Conservation (phyloP, 2,888 invertebrate genomes). For the Ophioninae sp. region DNA sequence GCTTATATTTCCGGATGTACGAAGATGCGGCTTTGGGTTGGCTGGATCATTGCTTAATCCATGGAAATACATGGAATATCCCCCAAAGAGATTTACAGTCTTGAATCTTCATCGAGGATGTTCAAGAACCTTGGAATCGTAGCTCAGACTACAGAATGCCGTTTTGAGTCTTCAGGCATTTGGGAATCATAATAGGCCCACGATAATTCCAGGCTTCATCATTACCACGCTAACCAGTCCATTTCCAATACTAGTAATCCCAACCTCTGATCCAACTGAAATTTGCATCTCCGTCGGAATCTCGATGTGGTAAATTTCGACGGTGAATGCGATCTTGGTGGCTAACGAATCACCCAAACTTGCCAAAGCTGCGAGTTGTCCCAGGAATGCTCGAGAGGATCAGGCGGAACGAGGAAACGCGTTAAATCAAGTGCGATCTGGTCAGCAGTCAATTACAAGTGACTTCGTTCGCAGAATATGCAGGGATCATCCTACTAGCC, state of each 20-base stretch:
- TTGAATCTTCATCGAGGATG: neutral
- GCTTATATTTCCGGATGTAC: constrained; percentile 3
- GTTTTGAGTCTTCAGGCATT: neutral
- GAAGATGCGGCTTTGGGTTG: neutral
- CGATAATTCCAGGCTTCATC: neutral
- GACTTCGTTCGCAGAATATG: constrained; percentile 16
- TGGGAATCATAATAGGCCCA: neutral
- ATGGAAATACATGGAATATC: neutral
- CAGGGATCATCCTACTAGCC: constrained; percentile 17
- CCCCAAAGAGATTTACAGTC: neutral
- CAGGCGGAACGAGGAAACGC: constrained; percentile 38
- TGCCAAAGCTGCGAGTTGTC: neutral
- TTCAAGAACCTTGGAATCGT: neutral
- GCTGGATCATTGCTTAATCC: constrained; percentile 3
- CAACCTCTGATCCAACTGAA: neutral
- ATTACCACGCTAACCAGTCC: neutral
- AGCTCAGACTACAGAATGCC: neutral
- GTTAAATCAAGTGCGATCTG: constrained; percentile 44
- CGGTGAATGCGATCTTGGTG: neutral
- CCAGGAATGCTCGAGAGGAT: neutral
- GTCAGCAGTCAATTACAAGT: constrained; percentile 37
- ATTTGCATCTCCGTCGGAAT: neutral
- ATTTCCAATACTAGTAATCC: neutral
- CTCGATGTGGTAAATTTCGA: neutral
- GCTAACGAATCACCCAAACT: neutral